Percentiles rank a stretch among this genome's conserved stretches.
phyloP scores from a whole-genome alignment of 2,888 invertebrate species.

The Capitulum mitella region DNA sequence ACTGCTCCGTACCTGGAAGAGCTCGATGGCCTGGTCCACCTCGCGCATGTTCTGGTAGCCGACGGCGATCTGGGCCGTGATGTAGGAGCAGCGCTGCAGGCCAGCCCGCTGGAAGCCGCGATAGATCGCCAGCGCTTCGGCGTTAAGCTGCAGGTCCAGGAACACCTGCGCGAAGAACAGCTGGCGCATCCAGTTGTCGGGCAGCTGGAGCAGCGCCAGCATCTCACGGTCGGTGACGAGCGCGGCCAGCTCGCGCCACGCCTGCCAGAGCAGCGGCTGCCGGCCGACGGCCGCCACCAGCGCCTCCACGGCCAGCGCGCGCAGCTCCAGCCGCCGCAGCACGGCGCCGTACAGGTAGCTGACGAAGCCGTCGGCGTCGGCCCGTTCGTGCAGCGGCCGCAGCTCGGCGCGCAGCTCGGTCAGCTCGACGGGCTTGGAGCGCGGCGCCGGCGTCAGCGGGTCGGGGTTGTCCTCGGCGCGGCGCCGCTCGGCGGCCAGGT shows the following conservation, averaged over 20 bases:
- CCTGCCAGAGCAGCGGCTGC: slow-evolving; percentile 85
- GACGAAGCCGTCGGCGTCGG: slow-evolving; percentile 71
- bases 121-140: slow-evolving; percentile 79
- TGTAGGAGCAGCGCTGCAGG: slow-evolving; percentile 77
- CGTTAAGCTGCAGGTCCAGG: slow-evolving; percentile 79
- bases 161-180: slow-evolving; percentile 86
- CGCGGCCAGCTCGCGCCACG: slow-evolving; percentile 85
- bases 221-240: slow-evolving; percentile 75
- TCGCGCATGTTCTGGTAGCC: slow-evolving; percentile 85
- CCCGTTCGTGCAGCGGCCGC: slow-evolving; percentile 40
- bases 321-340: slow-evolving; percentile 73
- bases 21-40: slow-evolving; percentile 75
- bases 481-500: slow-evolving; percentile 83
- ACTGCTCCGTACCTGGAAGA: slow-evolving; percentile 56
- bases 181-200: slow-evolving; percentile 80
- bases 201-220: slow-evolving; percentile 49
- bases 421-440: not conserved
- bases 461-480: slow-evolving; percentile 74
- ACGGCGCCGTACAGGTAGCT: slow-evolving; percentile 86
- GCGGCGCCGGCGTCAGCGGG: slow-evolving; percentile 38
- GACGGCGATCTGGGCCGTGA: slow-evolving; percentile 85
- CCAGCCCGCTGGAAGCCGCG: slow-evolving; percentile 66
- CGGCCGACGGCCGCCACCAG: slow-evolving; percentile 65
- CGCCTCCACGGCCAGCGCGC: slow-evolving; percentile 66
- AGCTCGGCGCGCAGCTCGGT: slow-evolving; percentile 41